These are phyloP conservation scores for Caranx ignobilis DNA, from an alignment of 2,113 vertebrate genomes.

Conservation along the genomic window DNA sequence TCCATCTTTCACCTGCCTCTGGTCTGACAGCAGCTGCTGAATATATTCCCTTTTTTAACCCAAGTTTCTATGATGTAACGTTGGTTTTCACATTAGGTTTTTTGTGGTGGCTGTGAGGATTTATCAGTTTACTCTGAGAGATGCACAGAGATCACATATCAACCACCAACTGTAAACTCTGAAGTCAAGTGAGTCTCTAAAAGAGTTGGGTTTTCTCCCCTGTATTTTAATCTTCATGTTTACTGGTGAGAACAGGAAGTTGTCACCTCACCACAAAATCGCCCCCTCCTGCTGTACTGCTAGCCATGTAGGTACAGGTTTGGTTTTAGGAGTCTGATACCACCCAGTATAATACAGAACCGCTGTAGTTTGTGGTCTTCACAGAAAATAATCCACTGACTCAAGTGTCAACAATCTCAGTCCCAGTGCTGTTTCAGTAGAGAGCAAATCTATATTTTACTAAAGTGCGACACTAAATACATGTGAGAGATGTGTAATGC, in stretches of 20 bases:
- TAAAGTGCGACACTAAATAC: too few relatives aligned
- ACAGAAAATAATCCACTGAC: background rate
- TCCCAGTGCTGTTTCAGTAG: background rate
- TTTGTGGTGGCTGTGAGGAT: background rate
- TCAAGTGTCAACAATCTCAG: background rate
- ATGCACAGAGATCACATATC: background rate
- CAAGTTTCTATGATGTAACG: background rate
- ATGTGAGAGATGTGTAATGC: background rate
- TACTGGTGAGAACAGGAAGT: too few relatives aligned
- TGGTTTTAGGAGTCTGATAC: too few relatives aligned
- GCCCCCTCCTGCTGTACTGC: too few relatives aligned
- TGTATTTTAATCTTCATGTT: too few relatives aligned
- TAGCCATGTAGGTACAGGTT: too few relatives aligned
- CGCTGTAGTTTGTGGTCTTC: background rate
- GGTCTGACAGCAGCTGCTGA: background rate
- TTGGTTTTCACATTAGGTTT: background rate
- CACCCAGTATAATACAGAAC: background rate
- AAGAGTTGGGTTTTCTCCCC: too few relatives aligned
- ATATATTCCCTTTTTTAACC: background rate
- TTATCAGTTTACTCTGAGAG: background rate
- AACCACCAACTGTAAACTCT: too few relatives aligned
- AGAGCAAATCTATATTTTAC: background rate
- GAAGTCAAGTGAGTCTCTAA: too few relatives aligned
- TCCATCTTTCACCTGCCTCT: slow-evolving; percentile 16
- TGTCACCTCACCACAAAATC: too few relatives aligned